Conservation (phyloP, 2,888 invertebrate species). For the Nemotelus pantherinus region DNA sequence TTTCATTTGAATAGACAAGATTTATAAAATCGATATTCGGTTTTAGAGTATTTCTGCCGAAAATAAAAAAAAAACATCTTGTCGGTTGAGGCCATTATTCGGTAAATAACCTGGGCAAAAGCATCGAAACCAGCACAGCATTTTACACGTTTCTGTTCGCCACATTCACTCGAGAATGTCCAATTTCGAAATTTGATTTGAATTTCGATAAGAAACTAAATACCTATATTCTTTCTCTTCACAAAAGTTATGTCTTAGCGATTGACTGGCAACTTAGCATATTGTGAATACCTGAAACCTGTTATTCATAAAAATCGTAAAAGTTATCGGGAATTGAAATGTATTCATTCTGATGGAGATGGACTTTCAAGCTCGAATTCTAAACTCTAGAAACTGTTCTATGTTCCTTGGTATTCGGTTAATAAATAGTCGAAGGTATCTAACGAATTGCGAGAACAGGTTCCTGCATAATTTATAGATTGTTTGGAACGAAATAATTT, state of each 20-base stretch:
- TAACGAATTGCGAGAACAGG: too few relatives aligned
- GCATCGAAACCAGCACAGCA: background rate
- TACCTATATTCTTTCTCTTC: background rate
- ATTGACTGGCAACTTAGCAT: constrained; percentile 1
- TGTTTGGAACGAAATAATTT: too few relatives aligned
- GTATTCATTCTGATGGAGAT: background rate
- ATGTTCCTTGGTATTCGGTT: too few relatives aligned
- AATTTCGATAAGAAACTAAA: background rate
- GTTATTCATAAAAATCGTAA: background rate
- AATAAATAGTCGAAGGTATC: too few relatives aligned
- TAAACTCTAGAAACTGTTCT: too few relatives aligned
- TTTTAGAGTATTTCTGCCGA: background rate
- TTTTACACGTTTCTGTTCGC: background rate
- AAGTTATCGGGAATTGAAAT: background rate
- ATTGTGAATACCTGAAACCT: background rate
- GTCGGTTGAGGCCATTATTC: background rate
- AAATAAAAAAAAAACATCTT: background rate
- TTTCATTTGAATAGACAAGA: background rate
- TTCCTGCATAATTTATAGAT: too few relatives aligned
- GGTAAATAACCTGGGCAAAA: background rate
- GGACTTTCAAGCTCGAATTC: too few relatives aligned
- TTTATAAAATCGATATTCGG: background rate
- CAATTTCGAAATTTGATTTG: background rate
- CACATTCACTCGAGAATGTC: background rate
- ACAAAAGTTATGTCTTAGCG: background rate